Base-by-base conservation (phyloP, 1,140 invertebrate species). In the Parasteatoda tepidariorum region DNA sequence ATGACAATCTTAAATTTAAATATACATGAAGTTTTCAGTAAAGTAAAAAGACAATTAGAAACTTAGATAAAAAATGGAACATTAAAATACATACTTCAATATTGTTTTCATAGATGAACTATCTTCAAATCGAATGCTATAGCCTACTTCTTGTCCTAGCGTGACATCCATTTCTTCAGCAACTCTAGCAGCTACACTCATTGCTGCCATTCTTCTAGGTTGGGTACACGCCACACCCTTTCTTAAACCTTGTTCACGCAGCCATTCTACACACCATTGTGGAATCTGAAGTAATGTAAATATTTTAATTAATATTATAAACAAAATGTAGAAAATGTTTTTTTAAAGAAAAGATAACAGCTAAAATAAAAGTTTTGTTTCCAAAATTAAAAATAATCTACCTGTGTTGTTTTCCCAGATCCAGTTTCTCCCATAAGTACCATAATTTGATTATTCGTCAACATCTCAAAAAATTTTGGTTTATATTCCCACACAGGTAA, bases 101-200 rank as follows among this genome's bases (percentile, higher is more conserved):
- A 99, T 90, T 0, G 98, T 99, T 89, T 95, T 97, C 0, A 95
- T 91, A 18, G 96, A 97, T 26, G 97, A 98, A 87, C 98, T 99
- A 90, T 99, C 98, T 90, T 99, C 98, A 89, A 99, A 99, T 92
- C 98, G 94, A 87, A 99, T 99, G 87, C 95, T 98, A 89, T 99
- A 99, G 81, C 98, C 98, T 22, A 99, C 98, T 92, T 99, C 96
- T 89, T 98, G 96, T 11, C 98, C 98, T 26, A 99, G 90, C 54
- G 92, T 92, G 0, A 99, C 97, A 90, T 99, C 98, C 97, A 99
- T 99, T 91, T 99, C 98, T 89, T 99, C 97, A 0, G 97, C 97
- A 0, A 99, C 98, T 90, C 98, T 92, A 88, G 98, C 96, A 0
- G 98, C 97, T 0, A 99, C 98, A 2, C 96, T 97, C 98, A 99